Conservation (phyloP, 2,888 invertebrate species). For the Acronicta psi region DNA sequence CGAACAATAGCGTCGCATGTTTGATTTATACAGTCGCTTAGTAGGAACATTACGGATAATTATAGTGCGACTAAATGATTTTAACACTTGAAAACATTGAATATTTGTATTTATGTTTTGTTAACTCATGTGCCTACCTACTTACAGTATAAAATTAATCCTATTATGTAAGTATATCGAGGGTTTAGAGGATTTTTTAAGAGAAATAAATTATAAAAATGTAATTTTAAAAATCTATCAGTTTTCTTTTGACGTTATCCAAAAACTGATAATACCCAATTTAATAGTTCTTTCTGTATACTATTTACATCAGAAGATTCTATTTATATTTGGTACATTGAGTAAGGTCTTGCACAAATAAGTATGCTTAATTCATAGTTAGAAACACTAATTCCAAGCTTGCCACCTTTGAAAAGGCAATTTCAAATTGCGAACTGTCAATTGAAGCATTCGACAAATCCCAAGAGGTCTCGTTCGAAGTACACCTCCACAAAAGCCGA, state of each 20-base stretch:
- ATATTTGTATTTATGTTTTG: constrained; percentile 8
- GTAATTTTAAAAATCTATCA: not conserved
- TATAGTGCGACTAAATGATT: constrained; percentile 76
- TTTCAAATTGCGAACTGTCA: constrained; percentile 84
- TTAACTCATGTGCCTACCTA: too few relatives aligned
- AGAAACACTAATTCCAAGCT: constrained; percentile 39
- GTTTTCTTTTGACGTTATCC: not conserved
- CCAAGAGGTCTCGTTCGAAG: constrained; percentile 85
- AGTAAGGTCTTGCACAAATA: not conserved
- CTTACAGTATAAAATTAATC: too few relatives aligned
- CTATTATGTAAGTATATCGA: too few relatives aligned
- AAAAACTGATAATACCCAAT: too few relatives aligned
- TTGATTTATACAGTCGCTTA: constrained; percentile 89
- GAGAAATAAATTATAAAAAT: too few relatives aligned
- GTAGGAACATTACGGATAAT: constrained; percentile 88
- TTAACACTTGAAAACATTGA: constrained; percentile 73
- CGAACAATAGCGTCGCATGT: constrained; percentile 89
- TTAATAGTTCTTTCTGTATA: not conserved
- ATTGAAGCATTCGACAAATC: constrained; percentile 83
- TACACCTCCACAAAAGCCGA: constrained; percentile 88
- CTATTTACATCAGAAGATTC: too few relatives aligned
- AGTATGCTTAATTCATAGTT: constrained; percentile 16
- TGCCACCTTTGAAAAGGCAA: constrained; percentile 67
- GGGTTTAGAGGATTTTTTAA: too few relatives aligned
- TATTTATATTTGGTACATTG: not conserved